Conservation (phyloP, 2,888 invertebrate genomes). For the Apodemia hepburni region DNA sequence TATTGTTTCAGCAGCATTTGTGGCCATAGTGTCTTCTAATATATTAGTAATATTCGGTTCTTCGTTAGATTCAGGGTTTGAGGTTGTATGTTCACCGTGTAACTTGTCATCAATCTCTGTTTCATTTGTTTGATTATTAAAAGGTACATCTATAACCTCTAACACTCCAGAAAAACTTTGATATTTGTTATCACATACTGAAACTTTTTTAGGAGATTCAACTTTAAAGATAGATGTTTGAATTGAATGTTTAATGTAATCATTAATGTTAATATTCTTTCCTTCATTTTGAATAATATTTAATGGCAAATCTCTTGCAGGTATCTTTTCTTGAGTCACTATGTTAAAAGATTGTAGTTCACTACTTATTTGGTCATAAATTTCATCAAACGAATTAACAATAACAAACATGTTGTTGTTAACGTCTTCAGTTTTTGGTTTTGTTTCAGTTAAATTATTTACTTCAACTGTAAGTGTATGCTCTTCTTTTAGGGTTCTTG, state of each 20-base stretch:
- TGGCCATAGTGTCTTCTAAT: neutral
- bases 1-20: neutral
- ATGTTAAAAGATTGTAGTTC: conserved; percentile 18
- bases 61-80: neutral
- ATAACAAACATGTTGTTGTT: conserved; percentile 58
- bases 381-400: conserved; percentile 69
- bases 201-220: conserved; percentile 5
- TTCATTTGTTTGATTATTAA: neutral
- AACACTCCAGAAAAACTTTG: conserved; percentile 1
- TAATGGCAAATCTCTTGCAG: neutral
- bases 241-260: conserved; percentile 7
- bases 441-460: conserved; percentile 28
- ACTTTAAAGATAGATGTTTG: neutral
- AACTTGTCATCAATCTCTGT: neutral
- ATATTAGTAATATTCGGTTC: neutral
- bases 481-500: conserved; percentile 65
- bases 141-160: neutral
- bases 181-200: conserved; percentile 9
- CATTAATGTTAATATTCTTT: neutral
- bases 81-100: neutral
- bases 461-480: conserved; percentile 49
- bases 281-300: neutral
- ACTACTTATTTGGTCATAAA: conserved; percentile 58
- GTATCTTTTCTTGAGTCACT: conserved; percentile 6
- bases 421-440: conserved; percentile 43